Evolutionary conservation across 1,140 invertebrate genomes (phyloP).

Genomic region (Acromyrmex heyeri): DNA sequence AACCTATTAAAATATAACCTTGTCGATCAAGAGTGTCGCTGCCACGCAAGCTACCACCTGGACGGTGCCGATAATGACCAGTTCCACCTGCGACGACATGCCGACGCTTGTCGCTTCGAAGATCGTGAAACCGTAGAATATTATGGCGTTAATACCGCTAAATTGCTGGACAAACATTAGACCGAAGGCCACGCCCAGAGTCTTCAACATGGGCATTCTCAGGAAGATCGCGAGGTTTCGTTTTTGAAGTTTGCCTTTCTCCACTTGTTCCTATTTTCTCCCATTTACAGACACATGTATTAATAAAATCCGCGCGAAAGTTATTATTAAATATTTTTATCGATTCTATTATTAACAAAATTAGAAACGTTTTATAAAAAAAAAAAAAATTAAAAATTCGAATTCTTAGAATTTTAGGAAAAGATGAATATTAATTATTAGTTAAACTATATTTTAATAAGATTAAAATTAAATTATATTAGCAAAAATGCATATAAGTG

Average conservation of each 20-base stretch:
- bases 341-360: neutral
- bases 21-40: conserved; percentile 89
- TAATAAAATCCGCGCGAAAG: neutral
- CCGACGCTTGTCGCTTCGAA: conserved; percentile 85
- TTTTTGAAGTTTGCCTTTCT: neutral
- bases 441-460: too few species aligned
- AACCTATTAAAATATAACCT: conserved; percentile 74
- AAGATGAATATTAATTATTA: too few species aligned
- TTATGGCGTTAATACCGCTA: conserved; percentile 93
- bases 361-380: neutral
- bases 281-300: conserved; percentile 5
- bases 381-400: neutral
- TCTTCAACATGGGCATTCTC: conserved; percentile 69
- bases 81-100: conserved; percentile 79
- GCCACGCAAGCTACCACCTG: conserved; percentile 91
- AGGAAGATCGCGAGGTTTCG: conserved; percentile 39
- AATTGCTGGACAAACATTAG: conserved; percentile 90
- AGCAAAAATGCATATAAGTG: too few species aligned
- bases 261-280: conserved; percentile 57
- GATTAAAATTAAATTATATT: too few species aligned
- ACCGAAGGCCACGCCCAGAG: conserved; percentile 72
- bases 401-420: too few species aligned
- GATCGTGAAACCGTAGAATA: conserved; percentile 91
- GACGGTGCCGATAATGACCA: conserved; percentile 91
- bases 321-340: neutral